A percentile compares a stretch with the other conserved stretches of the same genome.
These are phyloP conservation scores for Cyphomyrus discorhynchus DNA, from an alignment of 2,113 vertebrate species.

Conservation along the genomic window DNA sequence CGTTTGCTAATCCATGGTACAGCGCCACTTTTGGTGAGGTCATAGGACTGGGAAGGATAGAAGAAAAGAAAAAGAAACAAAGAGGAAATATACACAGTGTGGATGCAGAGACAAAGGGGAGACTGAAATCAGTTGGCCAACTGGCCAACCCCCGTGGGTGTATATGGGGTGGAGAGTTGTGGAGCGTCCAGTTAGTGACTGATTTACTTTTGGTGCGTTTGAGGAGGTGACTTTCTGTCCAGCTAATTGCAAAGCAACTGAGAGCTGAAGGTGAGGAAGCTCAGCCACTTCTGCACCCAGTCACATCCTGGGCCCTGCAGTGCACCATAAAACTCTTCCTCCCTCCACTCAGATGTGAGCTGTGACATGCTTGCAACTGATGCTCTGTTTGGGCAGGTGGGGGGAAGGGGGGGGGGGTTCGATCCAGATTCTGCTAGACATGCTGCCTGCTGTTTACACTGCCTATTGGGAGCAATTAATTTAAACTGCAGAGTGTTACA, in stretches of 20 bases:
- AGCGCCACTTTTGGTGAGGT: neutral
- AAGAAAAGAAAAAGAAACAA: neutral
- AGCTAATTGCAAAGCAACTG: neutral
- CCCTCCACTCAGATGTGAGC: neutral
- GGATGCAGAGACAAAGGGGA: neutral
- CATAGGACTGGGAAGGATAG: neutral
- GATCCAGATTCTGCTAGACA: neutral
- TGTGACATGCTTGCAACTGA: neutral
- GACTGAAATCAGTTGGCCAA: neutral
- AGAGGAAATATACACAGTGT: neutral
- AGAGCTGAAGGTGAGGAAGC: neutral
- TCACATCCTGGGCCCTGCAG: neutral
- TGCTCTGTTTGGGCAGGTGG: neutral
- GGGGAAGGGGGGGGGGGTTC: neutral
- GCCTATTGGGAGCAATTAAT: neutral
- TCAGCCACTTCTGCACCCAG: neutral
- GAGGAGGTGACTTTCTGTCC: neutral
- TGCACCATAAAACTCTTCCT: neutral
- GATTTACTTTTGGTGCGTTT: neutral
- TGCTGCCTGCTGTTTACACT: neutral
- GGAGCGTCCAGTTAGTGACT: neutral
- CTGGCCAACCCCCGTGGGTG: neutral
- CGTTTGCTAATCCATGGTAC: neutral
- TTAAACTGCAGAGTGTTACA: neutral
- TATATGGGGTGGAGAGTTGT: neutral